These are phyloP conservation scores for Agonopterix arenella DNA, from an alignment of 2,888 invertebrate species.

Conservation along the genomic window DNA sequence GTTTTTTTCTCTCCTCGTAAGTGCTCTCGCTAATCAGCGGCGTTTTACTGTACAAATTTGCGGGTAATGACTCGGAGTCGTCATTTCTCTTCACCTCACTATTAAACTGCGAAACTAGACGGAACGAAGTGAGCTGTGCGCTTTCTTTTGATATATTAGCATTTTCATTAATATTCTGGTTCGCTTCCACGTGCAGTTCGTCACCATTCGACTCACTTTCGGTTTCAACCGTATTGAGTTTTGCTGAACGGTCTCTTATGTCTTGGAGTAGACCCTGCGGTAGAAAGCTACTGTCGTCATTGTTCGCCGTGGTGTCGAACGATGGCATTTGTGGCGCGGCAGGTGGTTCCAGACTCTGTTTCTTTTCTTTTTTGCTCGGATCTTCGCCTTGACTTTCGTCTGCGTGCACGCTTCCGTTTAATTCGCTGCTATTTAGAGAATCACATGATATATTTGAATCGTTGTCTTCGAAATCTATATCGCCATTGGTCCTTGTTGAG, in stretches of 20 bases:
- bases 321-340: conserved; percentile 49
- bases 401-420: conserved; percentile 71
- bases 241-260: conserved; percentile 80
- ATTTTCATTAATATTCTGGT: conserved; percentile 67
- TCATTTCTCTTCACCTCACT: conserved; percentile 48
- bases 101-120: conserved; percentile 70
- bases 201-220: conserved; percentile 52
- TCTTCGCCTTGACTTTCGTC: conserved; percentile 68
- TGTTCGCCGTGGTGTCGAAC: conserved; percentile 43
- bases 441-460: conserved; percentile 89
- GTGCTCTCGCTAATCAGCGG: conserved; percentile 80
- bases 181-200: conserved; percentile 42
- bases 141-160: conserved; percentile 69
- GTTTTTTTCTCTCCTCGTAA: conserved; percentile 80
- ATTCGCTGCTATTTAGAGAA: conserved; percentile 85
- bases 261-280: conserved; percentile 82
- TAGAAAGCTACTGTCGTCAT: conserved; percentile 70
- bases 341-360: conserved; percentile 40
- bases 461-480: conserved; percentile 83
- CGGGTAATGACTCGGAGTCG: conserved; percentile 41
- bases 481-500: conserved; percentile 76
- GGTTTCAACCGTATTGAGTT: conserved; percentile 65
- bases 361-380: conserved; percentile 56
- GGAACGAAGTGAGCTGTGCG: conserved; percentile 69
- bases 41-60: conserved; percentile 44